Evolutionary conservation across 1,140 invertebrate genomes (phyloP).

Genomic region (Gonatopus flavifemur): DNA sequence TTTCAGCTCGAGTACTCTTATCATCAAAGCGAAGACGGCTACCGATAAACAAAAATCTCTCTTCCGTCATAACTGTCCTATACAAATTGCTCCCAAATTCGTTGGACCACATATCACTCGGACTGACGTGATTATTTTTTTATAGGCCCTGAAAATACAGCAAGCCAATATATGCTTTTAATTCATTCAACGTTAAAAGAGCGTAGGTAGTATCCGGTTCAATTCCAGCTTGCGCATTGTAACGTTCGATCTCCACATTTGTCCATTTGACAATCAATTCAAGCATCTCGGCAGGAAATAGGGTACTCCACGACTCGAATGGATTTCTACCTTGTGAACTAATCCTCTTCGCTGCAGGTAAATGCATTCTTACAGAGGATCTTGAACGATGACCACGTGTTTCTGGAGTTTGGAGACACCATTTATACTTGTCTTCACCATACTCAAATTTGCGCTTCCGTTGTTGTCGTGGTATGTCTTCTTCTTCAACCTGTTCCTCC

Average conservation of each 20-base stretch:
- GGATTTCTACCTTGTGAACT: neutral
- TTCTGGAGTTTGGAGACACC: slow-evolving; percentile 1
- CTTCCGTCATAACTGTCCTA: slow-evolving; percentile 3
- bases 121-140: neutral
- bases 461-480: too few species aligned
- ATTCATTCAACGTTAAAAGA: neutral
- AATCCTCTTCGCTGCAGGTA: neutral
- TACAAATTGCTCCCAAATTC: too few species aligned
- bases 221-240: neutral
- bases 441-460: slow-evolving; percentile 9
- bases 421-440: slow-evolving; percentile 4
- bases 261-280: neutral
- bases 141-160: neutral
- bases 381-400: slow-evolving; percentile 1
- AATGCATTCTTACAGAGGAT: neutral
- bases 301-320: neutral
- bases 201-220: neutral
- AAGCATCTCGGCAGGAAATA: too few species aligned
- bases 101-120: neutral
- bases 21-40: slow-evolving; percentile 16
- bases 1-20: slow-evolving; percentile 15
- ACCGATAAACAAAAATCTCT: slow-evolving; percentile 10
- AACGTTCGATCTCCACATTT: neutral
- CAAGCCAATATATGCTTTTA: neutral
- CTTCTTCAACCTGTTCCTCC: neutral